Base-by-base conservation (phyloP, 2,888 invertebrate species). In the Diarsia mendica region DNA sequence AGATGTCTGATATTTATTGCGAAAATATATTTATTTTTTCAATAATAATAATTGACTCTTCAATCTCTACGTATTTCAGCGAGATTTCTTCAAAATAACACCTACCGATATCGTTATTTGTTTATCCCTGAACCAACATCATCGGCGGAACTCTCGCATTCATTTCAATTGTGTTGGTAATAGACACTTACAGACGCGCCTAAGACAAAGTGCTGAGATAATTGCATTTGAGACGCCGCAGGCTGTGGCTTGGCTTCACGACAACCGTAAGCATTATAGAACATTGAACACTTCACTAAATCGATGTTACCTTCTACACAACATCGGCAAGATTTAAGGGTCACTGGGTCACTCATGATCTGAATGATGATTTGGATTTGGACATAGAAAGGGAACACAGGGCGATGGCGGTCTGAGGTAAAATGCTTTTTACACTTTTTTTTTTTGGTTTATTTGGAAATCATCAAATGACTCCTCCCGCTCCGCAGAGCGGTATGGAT, bases 151-250 rank as follows among this genome's bases (percentile, higher is more conserved):
- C 65, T 67, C 51, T 53, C 49, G 58, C 53, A 72, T 76, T 87
- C 58, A 82, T 87, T 85, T 69, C 80, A 80, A 81, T 85, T 79
- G 76, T 75, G 79, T 67, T 79, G 51, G 86, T 89, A 90, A 91
- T 89, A 89, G 89, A 89, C 90, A 91, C 89, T 91, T 89, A 88
- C 80, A 88, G 90, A 78, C 85, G 85, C 84, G 84, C 84, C 85
- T 89, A 87, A 91, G 90, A 91, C 91, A 91, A 91, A 95, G 94
- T 94, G 94, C 91, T 91, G 75, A 79, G 87, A 89, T 95, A 95
- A 95, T 95, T 94, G 92, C 91, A 92, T 95, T 94, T 83, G 83
- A 77, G 87, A 82, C 88, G 85, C 91, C 88, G 73, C 86, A 77
- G 85, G 85, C 73, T 83, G 82, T 64, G 82, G 79, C 44, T 46